Percentiles rank a stretch among this genome's conserved stretches.
Evolutionary conservation across 2,797 vertebrate genomes (phyloP).

Genomic region (Scolopax rusticola): DNA sequence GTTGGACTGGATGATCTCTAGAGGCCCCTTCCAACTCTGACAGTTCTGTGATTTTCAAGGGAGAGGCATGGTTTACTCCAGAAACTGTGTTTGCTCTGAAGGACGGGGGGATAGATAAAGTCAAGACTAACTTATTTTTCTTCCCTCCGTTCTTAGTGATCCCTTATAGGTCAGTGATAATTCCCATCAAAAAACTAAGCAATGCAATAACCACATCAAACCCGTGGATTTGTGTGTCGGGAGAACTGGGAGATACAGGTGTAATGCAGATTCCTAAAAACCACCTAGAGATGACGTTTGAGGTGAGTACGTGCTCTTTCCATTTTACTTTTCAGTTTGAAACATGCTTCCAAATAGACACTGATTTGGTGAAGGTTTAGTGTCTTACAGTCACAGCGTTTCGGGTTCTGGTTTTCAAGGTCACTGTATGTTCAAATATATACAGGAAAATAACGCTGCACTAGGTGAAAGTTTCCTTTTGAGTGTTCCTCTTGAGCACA

Average conservation of each 20-base stretch:
- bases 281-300: slow-evolving; percentile 95
- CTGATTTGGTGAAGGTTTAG: background rate
- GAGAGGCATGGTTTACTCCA: background rate
- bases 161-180: slow-evolving; percentile 93
- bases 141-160: slow-evolving; percentile 83
- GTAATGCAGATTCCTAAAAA: slow-evolving; percentile 95
- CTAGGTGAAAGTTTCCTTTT: background rate
- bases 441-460: background rate
- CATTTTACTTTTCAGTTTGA: background rate
- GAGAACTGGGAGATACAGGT: slow-evolving; percentile 94
- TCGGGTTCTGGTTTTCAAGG: background rate
- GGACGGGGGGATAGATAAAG: too few relatives aligned
- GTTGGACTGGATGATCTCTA: too few relatives aligned
- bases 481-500: background rate
- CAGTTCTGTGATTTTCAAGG: background rate
- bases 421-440: background rate
- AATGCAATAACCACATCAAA: slow-evolving; percentile 95
- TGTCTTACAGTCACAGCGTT: background rate
- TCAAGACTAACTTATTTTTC: background rate
- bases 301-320: slow-evolving; percentile 79
- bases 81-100: accelerated
- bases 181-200: slow-evolving; percentile 97
- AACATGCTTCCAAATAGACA: background rate
- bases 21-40: too few relatives aligned
- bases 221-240: slow-evolving; percentile 96